These are phyloP conservation scores for Danionella dracula DNA, from an alignment of 2,797 vertebrate species.

Conservation along the genomic window DNA sequence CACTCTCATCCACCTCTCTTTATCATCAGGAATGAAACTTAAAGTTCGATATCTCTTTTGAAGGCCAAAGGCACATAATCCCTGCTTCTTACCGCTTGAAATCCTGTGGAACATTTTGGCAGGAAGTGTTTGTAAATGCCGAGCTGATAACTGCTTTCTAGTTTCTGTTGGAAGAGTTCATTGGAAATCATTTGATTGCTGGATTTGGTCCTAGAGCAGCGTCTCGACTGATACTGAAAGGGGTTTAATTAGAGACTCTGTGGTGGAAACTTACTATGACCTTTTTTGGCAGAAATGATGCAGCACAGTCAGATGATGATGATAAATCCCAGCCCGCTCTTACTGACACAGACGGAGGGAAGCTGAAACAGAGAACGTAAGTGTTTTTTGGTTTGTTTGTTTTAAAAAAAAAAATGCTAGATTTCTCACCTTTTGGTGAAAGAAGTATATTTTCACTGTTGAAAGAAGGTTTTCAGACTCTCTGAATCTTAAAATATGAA, in stretches of 20 bases:
- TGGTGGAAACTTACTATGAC: background rate
- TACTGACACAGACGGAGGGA: slow-evolving; percentile 87
- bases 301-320: slow-evolving; percentile 94
- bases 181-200: slow-evolving; percentile 1
- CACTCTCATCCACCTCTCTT: slow-evolving; percentile 14
- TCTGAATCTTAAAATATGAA: no score
- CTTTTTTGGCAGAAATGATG: slow-evolving; percentile 78
- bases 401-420: background rate
- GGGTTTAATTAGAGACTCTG: background rate
- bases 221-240: background rate
- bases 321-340: slow-evolving; percentile 85
- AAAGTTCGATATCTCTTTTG: background rate
- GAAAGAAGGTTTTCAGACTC: no score
- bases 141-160: slow-evolving; percentile 7
- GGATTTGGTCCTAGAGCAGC: background rate
- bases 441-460: no score
- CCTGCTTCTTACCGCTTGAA: background rate
- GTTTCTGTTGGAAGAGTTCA: background rate
- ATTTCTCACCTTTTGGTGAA: no score
- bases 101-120: slow-evolving; percentile 8
- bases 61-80: slow-evolving; percentile 22
- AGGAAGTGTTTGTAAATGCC: background rate
- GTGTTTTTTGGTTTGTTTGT: slow-evolving; percentile 10
- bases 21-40: slow-evolving; percentile 10
- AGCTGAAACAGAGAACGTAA: slow-evolving; percentile 97